These are phyloP conservation scores for Dolichotis patagonum DNA, from an alignment of 2,113 vertebrate species.

Conservation along the genomic window DNA sequence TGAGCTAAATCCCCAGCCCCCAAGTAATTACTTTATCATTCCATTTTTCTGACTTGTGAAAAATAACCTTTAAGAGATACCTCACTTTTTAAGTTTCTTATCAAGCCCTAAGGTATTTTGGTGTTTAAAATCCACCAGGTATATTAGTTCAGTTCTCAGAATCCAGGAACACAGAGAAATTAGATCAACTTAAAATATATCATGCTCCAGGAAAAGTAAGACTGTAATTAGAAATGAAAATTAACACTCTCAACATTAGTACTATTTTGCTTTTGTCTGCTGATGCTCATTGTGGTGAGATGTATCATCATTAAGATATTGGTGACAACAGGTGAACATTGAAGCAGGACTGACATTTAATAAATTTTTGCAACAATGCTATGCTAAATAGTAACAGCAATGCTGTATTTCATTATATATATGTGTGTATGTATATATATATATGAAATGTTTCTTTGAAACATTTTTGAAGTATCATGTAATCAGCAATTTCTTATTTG, in stretches of 20 bases:
- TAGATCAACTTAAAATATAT: conserved; percentile 63
- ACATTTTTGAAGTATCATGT: not conserved
- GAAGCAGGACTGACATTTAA: not conserved
- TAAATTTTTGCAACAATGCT: not conserved
- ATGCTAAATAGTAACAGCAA: conserved; percentile 39
- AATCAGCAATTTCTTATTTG: conserved; percentile 51
- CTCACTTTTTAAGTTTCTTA: conserved; percentile 46
- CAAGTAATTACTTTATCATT: not conserved
- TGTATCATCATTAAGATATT: not conserved
- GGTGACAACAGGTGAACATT: not conserved
- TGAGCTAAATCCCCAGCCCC: too few relatives aligned
- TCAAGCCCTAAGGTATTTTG: not conserved
- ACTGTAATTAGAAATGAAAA: conserved; percentile 50
- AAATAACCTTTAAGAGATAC: not conserved
- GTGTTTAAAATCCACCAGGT: conserved; percentile 6
- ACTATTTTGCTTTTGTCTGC: not conserved
- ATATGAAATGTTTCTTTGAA: conserved; percentile 18
- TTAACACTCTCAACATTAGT: conserved; percentile 10
- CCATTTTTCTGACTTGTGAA: conserved; percentile 12
- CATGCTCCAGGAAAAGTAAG: conserved; percentile 49
- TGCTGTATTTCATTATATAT: too few relatives aligned
- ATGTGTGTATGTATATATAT: too few relatives aligned
- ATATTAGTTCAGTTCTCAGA: conserved; percentile 11
- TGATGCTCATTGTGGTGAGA: not conserved
- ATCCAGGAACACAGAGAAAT: conserved; percentile 39